These are phyloP conservation scores for Aldrovandia affinis DNA, from an alignment of 2,797 vertebrate species.

Conservation along the genomic window DNA sequence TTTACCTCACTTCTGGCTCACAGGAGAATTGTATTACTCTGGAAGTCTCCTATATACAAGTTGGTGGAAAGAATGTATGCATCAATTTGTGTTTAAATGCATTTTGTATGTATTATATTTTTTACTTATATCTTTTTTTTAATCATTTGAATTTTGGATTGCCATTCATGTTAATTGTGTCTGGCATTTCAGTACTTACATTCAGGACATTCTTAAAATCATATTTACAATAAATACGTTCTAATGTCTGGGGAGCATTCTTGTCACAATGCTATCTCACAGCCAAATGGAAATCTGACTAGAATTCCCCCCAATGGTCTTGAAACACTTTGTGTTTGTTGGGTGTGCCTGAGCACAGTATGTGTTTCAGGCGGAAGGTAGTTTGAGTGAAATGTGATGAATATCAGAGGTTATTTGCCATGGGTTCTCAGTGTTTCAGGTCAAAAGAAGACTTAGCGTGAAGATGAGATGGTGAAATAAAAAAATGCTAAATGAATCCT, in stretches of 20 bases:
- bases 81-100: no score
- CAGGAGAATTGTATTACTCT: no score
- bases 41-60: no score
- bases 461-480: not conserved
- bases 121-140: no score
- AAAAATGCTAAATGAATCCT: not conserved
- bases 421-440: not conserved
- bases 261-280: not conserved
- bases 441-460: not conserved
- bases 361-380: not conserved
- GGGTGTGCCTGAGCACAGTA: not conserved
- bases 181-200: no score
- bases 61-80: no score
- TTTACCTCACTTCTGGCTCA: no score
- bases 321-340: not conserved
- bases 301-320: not conserved
- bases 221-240: no score
- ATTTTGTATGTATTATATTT: no score
- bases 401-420: not conserved
- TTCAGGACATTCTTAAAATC: no score
- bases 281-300: not conserved
- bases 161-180: no score
- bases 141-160: no score
- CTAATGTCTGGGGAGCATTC: not conserved
- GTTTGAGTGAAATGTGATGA: not conserved